Evolutionary conservation across 2,888 invertebrate genomes (phyloP), one percentile per base, ranked within the genome.

Genomic region (Lamellibrachia satsuma): DNA sequence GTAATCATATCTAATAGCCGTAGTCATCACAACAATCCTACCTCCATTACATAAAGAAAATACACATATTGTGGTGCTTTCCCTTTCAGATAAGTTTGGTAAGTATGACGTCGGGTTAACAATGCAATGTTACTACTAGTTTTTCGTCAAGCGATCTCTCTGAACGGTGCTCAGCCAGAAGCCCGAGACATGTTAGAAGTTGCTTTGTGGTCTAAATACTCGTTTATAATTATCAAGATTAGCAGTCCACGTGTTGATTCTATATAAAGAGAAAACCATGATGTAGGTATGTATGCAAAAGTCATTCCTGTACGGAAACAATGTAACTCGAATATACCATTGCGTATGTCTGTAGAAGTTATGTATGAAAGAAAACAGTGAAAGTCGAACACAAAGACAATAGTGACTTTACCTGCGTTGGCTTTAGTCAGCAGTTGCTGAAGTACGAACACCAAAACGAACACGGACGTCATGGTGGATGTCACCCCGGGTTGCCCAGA

Each of bases 351-450:
- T 11, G 57, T 57, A 15, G 15, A 8, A 57, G 57, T 57, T 8
- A 57, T 15, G 15, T 39, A 2, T 57, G 57, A 57, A 8, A 57
- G 57, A 11, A 15, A 57, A 57, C 57, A 57, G 9, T 57, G 57
- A 57, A 15, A 75, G 15, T 75, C 6, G 39, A 39, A 39, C 39
- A 75, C 22, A 75, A 22, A 22, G 75, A 75, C 75, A 75, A 22
- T 22, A 75, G 75, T 75, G 75, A 15, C 75, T 22, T 11, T 75
- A 75, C 75, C 75, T 75, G 75, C 75, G 75, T n/a, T 75, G 75
- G 75, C 75, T 75, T 75, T n/a, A 75, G 75, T 75, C 75, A 75
- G 75, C 2, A 75, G 75, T 75, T 75, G 75, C 75, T 75, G 75
- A 75, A 75, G 15, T n/a, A 75, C 22, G n/a, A n/a, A 75, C 75